Conservation (phyloP, 2,888 invertebrate genomes). For the Noctua comes region DNA sequence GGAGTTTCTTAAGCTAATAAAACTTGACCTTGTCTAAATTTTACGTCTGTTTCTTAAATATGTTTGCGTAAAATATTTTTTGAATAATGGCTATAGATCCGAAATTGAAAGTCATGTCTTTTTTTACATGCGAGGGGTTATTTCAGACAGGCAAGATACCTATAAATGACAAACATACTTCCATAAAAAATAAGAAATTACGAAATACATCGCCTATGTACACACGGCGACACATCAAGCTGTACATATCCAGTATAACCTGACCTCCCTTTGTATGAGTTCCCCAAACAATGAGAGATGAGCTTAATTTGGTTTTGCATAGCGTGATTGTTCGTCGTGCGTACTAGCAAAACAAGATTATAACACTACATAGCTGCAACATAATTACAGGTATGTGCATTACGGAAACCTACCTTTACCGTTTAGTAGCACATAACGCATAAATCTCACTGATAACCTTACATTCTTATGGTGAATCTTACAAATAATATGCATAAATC, state of each 20-base stretch:
- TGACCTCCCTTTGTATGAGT: no score
- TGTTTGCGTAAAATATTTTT: no score
- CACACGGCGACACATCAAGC: no score
- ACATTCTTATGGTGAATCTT: constrained; percentile 59
- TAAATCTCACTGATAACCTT: constrained; percentile 58
- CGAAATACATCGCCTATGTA: neutral
- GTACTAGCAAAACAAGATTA: neutral
- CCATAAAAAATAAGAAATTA: neutral
- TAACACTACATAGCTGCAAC: neutral
- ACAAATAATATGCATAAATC: constrained; percentile 53
- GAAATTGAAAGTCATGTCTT: no score
- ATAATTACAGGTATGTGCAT: constrained; percentile 13
- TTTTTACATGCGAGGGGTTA: neutral
- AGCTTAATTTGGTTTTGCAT: no score
- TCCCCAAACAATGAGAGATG: no score
- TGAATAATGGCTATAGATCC: no score
- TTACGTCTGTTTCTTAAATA: neutral
- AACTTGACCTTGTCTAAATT: neutral
- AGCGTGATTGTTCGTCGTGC: no score
- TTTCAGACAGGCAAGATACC: no score
- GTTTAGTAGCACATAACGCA: constrained; percentile 47
- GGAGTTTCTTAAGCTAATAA: no score
- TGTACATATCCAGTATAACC: no score
- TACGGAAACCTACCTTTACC: constrained; percentile 43
- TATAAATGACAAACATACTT: no score